Base-by-base conservation (phyloP, 2,888 invertebrate species). In the Drosophila tripunctata region DNA sequence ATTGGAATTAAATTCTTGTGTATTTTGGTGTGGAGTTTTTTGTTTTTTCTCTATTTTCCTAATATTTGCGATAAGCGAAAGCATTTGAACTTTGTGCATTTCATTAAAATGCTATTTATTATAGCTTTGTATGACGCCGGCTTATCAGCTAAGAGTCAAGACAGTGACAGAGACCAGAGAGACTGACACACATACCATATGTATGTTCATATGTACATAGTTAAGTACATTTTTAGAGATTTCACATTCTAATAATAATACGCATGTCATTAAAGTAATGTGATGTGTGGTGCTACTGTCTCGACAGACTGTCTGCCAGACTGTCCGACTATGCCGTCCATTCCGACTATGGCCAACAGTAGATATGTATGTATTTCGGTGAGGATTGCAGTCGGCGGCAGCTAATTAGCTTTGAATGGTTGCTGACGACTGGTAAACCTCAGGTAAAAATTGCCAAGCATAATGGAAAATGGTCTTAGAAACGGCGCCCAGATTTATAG, bases 321-420 rank as follows among this genome's bases (percentile, higher is more conserved):
- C 60, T 64, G 40, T 5, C 47, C 43, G 41, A 35, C 50, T 21
- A 21, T 21, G 4, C 27, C 10, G 27, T 10, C 48, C 67, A 40
- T 44, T 8, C 48, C 51, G 33, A 40, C 44, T 12, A 12, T 21
- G 45, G n/a, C 30, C n/a, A 15, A 33, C 14, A 36, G 21, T 22
- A 22, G 43, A 52, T 58, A 27, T 33, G 45, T 24, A 27, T 50
- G 24, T n/a, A 54, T 44, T 15, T 21, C 56, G 4, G 50, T 47
- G 41, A 31, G 57, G 67, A 77, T 60, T 21, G 30, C 17, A 38
- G 52, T 43, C 70, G 41, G 43, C 56, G 48, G 52, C 67, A 45
- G 61, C 73, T 87, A 83, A 83, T 87, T 83, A 87, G 85, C 78
- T 85, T 73, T 44, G 65, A 73, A 82, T 87, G 52, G 67, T 56